phyloP scores from a whole-genome alignment of 2,113 vertebrate species.

The Gopherus evgoodei region DNA sequence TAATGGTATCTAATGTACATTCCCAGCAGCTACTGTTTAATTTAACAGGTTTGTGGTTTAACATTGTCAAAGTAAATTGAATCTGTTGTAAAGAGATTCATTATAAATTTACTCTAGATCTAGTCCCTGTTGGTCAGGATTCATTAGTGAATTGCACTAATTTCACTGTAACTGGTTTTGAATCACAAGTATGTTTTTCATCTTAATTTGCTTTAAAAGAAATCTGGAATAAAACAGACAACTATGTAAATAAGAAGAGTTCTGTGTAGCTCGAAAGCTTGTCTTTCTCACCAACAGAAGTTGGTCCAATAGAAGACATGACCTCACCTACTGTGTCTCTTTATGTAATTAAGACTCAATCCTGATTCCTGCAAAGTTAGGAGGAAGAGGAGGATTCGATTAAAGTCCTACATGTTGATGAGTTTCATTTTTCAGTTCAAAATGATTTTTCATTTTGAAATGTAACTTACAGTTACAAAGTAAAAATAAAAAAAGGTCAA shows the following conservation, averaged over 20 bases:
- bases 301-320: not conserved
- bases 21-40: not conserved
- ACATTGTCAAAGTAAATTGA: not conserved
- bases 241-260: not conserved
- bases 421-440: not conserved
- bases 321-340: not conserved
- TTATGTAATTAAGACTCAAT: not conserved
- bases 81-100: not conserved
- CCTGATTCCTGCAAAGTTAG: not conserved
- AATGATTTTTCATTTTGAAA: not conserved
- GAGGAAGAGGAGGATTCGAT: not conserved
- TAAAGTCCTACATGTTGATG: not conserved
- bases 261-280: not conserved
- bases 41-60: not conserved
- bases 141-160: not conserved
- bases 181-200: not conserved
- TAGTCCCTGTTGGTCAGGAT: not conserved
- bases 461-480: not conserved
- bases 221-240: not conserved
- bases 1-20: accelerated
- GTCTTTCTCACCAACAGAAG: not conserved
- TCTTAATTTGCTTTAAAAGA: not conserved
- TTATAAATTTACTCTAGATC: not conserved
- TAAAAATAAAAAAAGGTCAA: not conserved
- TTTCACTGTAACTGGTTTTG: not conserved